Conservation (phyloP, 2,888 invertebrate genomes). For the Agriopis marginaria region DNA sequence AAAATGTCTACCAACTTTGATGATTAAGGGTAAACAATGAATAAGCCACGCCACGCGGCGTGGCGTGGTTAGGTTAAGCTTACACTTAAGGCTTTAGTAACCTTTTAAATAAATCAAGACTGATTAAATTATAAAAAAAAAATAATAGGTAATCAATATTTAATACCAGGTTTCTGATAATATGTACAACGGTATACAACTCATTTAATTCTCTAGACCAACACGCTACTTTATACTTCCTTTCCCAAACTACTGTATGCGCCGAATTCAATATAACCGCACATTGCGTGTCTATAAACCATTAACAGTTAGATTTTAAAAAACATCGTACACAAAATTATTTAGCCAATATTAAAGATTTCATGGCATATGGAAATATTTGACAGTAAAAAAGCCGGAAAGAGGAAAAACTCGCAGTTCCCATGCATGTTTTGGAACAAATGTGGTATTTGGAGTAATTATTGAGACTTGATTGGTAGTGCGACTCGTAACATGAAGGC, state of each 20-base stretch:
- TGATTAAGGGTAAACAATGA: no score
- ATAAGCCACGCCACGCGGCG: no score
- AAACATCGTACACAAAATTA: constrained; percentile 52
- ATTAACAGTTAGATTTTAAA: constrained; percentile 39
- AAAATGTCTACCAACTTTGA: no score
- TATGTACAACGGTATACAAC: constrained; percentile 15
- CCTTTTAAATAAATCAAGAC: no score
- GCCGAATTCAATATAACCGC: constrained; percentile 24
- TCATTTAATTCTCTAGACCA: constrained; percentile 10
- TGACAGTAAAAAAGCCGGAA: constrained; percentile 54
- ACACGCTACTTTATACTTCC: constrained; percentile 23
- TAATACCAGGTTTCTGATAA: constrained; percentile 2
- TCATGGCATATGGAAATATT: constrained; percentile 60
- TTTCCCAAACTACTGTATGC: constrained; percentile 31
- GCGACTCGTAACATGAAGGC: constrained; percentile 16
- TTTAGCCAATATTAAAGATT: constrained; percentile 67
- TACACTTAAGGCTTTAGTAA: no score
- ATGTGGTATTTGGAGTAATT: constrained; percentile 44
- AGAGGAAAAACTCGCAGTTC: constrained; percentile 37
- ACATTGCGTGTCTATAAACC: constrained; percentile 46
- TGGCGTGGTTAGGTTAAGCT: no score
- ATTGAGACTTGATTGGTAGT: constrained; percentile 32
- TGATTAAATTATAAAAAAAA: no score
- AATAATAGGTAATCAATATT: not conserved
- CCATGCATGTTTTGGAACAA: constrained; percentile 41